Base-by-base conservation (phyloP, 2,888 invertebrate species). In the Yponomeuta evonymella region DNA sequence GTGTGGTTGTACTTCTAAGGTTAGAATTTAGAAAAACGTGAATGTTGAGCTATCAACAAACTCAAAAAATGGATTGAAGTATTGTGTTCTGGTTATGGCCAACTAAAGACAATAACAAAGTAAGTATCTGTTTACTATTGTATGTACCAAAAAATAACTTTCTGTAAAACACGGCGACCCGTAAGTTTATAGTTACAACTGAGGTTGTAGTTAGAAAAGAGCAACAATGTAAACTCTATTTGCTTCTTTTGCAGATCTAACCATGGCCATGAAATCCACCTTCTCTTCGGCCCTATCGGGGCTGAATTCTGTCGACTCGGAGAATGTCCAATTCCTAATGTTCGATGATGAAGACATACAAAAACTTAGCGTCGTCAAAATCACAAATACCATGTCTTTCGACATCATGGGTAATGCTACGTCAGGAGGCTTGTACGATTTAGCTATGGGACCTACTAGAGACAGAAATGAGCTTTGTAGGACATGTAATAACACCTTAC, bases 361-460 rank as follows among this genome's bases (percentile, higher is more conserved):
- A 78, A 95, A 95, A 75, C 87, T 98, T 23, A 97, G 97, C 87
- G 97, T 97, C 0, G 93, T 94, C 0, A 96, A 97, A 88, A 94
- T 99, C 64, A 94, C 94, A 2, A 97, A 97, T 65, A 94, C 96
- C 0, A 84, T 95, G 64, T 94, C 96, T 15, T 97, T 98, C 80
- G 97, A 98, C 88, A 87, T 94, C 0, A 90, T 98, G 74, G 97
- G 97, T 0, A 96, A 98, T 87, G 95, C 98, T 2, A 89, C 95
- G 5, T 92, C 94, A 70, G 97, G 96, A 43, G 99, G 99, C n/a
- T 89, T 99, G 0, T 98, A 99, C 85, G 99, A 99, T 85, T 94
- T 95, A 70, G 93, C 94, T 2, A 89, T 99, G 84, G 99, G 95
- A 9, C 95, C 95, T 2, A 81, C 93, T 62, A 93, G 93, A 73